These are phyloP conservation scores for Xestia xanthographa DNA, from an alignment of 2,888 invertebrate species.

Conservation along the genomic window DNA sequence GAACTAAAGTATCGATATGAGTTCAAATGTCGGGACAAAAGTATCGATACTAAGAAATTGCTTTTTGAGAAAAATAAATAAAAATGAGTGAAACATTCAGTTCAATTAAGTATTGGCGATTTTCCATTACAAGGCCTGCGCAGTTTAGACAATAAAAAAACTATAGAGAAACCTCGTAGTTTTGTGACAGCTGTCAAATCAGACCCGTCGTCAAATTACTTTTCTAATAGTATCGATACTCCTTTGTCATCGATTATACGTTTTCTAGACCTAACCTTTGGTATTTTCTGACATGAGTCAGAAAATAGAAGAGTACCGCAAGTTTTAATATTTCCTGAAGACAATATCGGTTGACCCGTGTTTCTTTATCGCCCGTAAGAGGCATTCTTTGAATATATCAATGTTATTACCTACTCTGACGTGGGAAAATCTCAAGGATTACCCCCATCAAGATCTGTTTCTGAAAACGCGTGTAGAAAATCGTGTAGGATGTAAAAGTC, in stretches of 20 bases:
- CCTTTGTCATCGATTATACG: slow-evolving; percentile 3
- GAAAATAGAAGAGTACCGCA: slow-evolving; percentile 68
- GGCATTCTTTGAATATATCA: slow-evolving; percentile 62
- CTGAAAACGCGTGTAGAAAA: slow-evolving; percentile 44
- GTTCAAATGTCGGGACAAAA: neutral
- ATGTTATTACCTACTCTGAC: slow-evolving; percentile 50
- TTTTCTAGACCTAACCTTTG: neutral
- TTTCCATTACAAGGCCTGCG: neutral
- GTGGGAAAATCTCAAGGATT: slow-evolving; percentile 50
- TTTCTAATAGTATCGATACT: neutral
- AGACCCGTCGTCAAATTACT: neutral
- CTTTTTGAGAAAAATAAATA: too few relatives aligned
- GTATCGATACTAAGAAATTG: neutral
- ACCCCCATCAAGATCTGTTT: slow-evolving; percentile 15
- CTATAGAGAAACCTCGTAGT: neutral
- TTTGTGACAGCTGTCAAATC: neutral
- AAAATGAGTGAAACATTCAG: neutral
- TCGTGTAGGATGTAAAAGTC: slow-evolving; percentile 14
- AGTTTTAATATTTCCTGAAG: slow-evolving; percentile 66
- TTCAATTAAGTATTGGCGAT: neutral
- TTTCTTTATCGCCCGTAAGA: slow-evolving; percentile 62
- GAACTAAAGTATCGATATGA: slow-evolving; percentile 26
- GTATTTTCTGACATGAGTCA: slow-evolving; percentile 48
- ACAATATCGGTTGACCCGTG: slow-evolving; percentile 66
- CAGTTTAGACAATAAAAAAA: neutral